A percentile compares a stretch with the other conserved stretches of the same genome.
Evolutionary conservation across 2,797 vertebrate species (phyloP).

Genomic region (Notolabrus celidotus): DNA sequence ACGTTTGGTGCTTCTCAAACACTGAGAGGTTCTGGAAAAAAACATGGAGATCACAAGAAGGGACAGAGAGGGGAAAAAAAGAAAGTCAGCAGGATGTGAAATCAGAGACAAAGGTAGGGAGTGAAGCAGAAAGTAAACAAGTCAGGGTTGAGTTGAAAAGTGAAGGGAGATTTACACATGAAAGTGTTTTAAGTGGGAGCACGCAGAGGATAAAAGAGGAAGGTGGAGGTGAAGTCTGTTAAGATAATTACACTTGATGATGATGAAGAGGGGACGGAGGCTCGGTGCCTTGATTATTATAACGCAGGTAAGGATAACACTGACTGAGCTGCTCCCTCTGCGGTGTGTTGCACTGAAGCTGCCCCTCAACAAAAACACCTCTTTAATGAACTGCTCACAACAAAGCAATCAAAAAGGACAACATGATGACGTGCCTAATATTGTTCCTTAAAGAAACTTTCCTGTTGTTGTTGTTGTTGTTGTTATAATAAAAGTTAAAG

Average conservation of each 20-base stretch:
- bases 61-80: too few species aligned
- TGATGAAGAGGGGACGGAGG: conserved; percentile 6
- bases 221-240: neutral
- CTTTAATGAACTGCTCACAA: conserved; percentile 37
- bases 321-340: conserved; percentile 34
- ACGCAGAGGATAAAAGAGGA: neutral
- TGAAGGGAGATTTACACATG: neutral
- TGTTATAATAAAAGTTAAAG: too few species aligned
- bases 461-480: neutral
- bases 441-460: neutral
- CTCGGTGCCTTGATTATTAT: neutral
- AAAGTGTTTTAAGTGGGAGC: neutral
- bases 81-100: neutral
- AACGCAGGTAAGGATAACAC: neutral
- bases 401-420: conserved; percentile 17
- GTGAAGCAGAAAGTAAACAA: neutral
- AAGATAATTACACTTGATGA: conserved; percentile 11
- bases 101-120: neutral
- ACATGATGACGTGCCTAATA: neutral
- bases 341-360: conserved; percentile 23
- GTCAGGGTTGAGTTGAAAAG: neutral
- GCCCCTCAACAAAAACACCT: conserved; percentile 27
- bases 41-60: conserved; percentile 9
- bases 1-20: neutral
- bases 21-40: too few species aligned